phyloP scores from a whole-genome alignment of 2,888 invertebrate genomes.

The Chymomyza caudatula region DNA sequence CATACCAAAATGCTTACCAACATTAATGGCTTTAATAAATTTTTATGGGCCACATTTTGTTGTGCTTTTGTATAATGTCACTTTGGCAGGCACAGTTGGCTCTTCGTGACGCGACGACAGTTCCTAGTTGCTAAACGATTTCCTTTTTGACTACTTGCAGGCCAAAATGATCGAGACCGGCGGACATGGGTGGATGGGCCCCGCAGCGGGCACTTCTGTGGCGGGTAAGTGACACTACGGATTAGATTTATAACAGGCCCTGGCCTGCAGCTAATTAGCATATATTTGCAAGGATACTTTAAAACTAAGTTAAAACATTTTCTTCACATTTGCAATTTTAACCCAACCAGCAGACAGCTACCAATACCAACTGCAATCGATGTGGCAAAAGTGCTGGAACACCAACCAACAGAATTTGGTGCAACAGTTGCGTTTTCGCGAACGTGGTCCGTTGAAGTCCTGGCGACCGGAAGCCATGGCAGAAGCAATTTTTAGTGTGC shows the following conservation, averaged over 20 bases:
- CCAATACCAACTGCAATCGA: conserved; percentile 95
- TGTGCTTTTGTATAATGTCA: conserved; percentile 36
- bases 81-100: conserved; percentile 7
- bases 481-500: conserved; percentile 93
- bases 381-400: conserved; percentile 98
- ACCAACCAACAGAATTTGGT: conserved; percentile 92
- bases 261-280: conserved; percentile 20
- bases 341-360: conserved; percentile 86
- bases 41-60: conserved; percentile 66
- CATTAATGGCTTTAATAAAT: conserved; percentile 72
- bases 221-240: conserved; percentile 70
- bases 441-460: conserved; percentile 93
- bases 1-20: conserved; percentile 63
- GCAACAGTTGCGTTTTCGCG: conserved; percentile 93
- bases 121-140: conserved; percentile 6
- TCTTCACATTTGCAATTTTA: conserved; percentile 6
- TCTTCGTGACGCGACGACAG: neutral
- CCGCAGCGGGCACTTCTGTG: conserved; percentile 75
- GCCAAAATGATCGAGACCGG: conserved; percentile 77
- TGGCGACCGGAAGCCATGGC: conserved; percentile 98
- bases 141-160: conserved; percentile 50
- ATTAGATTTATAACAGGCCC: conserved; percentile 4
- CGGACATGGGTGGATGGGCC: conserved; percentile 76
- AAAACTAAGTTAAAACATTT: conserved; percentile 32
- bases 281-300: conserved; percentile 8